A percentile compares a stretch with the other conserved stretches of the same genome.
These are phyloP conservation scores for Clytia hemisphaerica DNA, from an alignment of 30 jellyfish, hydroid and myxozoan genomes.

Conservation along the genomic window DNA sequence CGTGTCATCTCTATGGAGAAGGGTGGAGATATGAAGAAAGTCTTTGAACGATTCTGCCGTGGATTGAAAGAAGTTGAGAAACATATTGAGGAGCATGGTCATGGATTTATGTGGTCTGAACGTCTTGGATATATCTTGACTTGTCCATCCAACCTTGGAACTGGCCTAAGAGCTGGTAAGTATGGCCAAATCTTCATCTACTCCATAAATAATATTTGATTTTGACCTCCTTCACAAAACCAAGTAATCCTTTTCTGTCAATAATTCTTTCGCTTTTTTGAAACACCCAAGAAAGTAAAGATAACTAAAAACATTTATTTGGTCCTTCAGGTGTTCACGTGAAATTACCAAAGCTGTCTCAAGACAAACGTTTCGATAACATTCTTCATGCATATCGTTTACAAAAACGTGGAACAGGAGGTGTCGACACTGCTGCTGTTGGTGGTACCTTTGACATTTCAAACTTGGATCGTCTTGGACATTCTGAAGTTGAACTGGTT, in stretches of 20 bases:
- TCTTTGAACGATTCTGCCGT: conserved; percentile 47
- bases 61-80: conserved; percentile 47
- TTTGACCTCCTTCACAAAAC: no score
- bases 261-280: no score
- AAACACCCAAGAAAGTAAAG: no score
- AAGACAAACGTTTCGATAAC: conserved; percentile 32
- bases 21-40: conserved; percentile 56
- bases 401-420: conserved; percentile 82
- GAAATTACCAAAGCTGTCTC: conserved; percentile 56
- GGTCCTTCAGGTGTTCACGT: conserved; percentile 53
- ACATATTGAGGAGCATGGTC: conserved; percentile 34
- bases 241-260: no score
- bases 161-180: conserved; percentile 71
- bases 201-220: no score
- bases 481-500: conserved; percentile 73
- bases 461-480: conserved; percentile 59
- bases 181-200: background rate
- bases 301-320: no score
- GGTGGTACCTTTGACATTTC: conserved; percentile 62
- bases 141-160: conserved; percentile 59
- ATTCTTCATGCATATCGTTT: conserved; percentile 49
- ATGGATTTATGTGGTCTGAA: conserved; percentile 43
- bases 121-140: conserved; percentile 55
- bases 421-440: conserved; percentile 71
- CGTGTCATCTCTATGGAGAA: conserved; percentile 62